Evolutionary conservation across 2,888 invertebrate genomes (phyloP), one percentile per base, ranked within the genome.

Genomic region (Apotomis turbidana): DNA sequence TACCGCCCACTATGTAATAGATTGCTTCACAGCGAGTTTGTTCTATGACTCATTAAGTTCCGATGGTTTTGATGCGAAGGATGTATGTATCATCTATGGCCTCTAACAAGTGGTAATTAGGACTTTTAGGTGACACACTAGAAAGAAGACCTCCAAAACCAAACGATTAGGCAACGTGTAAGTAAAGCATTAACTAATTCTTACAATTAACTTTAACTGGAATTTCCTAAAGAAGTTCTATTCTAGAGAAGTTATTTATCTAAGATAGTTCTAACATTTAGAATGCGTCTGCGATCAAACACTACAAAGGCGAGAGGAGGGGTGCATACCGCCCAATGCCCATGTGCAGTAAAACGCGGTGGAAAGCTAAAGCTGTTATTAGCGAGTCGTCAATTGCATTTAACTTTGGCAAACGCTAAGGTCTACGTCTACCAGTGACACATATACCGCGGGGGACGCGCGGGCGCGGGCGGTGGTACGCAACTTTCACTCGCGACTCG

Each of bases 401-500:
- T 72, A 72, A 63, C 72, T 68, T 72, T 68, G 68, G 63, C 72
- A 63, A 67, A 60, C 69, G 62, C 61, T 66, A 66, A 66, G 68
- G 69, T 72, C 63, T 72, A 61, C 51, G 74, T 72, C 74, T 71
- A 68, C 68, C 68, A 74, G 71, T 74, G 71, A 74, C 71, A 71
- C 71, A 71, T 74, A 74, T 74, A 55, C 74, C 64, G 75, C 62
- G 68, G 70, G 68, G 70, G 75, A 73, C 63, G 61, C 52, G 73
- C 51, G 76, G 61, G 51, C 75, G 62, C 63, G 71, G 70, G 72
- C 70, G 49, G 70, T 68, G 68, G 70, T 74, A 76, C 75, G 78
- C 82, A 86, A 90, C 90, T 90, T 90, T 90, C 90, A 90, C 90
- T 90, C 80, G 85, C 85, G 81, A 90, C 90, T 90, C 80, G 85